These are phyloP conservation scores for Drosophila santomea DNA, from an alignment of 1,140 invertebrate genomes.

Conservation along the genomic window DNA sequence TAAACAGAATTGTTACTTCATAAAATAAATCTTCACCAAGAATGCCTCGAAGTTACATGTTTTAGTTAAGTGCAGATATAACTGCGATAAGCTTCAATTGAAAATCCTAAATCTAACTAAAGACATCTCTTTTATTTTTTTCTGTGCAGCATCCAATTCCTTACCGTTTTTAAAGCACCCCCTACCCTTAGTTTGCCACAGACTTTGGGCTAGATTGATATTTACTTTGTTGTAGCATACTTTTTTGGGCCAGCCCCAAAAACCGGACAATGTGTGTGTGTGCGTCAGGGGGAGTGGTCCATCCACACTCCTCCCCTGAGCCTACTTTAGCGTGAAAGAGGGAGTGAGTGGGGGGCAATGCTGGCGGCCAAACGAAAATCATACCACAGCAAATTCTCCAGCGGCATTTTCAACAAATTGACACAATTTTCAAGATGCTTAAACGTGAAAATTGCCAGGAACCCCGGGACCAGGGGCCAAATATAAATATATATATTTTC, in stretches of 20 bases:
- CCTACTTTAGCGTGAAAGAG: slow-evolving; percentile 22
- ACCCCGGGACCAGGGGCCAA: slow-evolving; percentile 17
- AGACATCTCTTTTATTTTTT: background rate
- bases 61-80: background rate
- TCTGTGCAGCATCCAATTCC: background rate
- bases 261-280: slow-evolving; percentile 26
- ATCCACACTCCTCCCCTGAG: slow-evolving; percentile 10
- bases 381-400: slow-evolving; percentile 71
- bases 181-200: slow-evolving; percentile 24
- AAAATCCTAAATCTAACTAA: background rate
- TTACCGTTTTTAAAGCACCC: background rate
- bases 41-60: background rate
- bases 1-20: too few species aligned
- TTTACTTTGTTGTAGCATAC: slow-evolving; percentile 71
- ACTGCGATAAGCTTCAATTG: background rate
- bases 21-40: too few species aligned
- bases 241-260: slow-evolving; percentile 43
- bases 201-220: slow-evolving; percentile 64
- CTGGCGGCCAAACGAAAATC: slow-evolving; percentile 39
- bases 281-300: background rate
- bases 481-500: slow-evolving; percentile 16
- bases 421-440: slow-evolving; percentile 83
- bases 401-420: slow-evolving; percentile 82
- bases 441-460: slow-evolving; percentile 62
- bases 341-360: background rate